Conservation (phyloP, 1,140 invertebrate genomes). For the Limonius californicus region DNA sequence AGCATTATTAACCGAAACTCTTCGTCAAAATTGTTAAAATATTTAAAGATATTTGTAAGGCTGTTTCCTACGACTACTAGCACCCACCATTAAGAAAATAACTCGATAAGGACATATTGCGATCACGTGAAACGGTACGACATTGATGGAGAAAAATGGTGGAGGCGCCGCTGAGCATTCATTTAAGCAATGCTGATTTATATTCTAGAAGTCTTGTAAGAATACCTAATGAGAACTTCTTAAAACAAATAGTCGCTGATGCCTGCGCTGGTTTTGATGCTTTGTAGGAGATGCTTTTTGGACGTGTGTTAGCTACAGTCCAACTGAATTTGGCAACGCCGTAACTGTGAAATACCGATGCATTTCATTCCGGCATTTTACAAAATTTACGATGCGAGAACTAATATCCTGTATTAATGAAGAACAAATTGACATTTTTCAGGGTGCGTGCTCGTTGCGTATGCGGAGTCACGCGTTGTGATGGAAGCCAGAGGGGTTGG, state of each 20-base stretch:
- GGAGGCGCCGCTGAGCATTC: slow-evolving; percentile 16
- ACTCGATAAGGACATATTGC: slow-evolving; percentile 36
- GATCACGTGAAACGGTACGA: slow-evolving; percentile 36
- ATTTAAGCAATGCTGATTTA: slow-evolving; percentile 10
- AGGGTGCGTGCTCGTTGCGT: slow-evolving; percentile 43
- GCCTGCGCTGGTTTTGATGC: no score
- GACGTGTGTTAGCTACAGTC: no score
- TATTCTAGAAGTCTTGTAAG: neutral
- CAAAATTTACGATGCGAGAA: slow-evolving; percentile 34
- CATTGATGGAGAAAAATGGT: slow-evolving; percentile 43
- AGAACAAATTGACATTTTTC: slow-evolving; percentile 46
- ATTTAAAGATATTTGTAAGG: no score
- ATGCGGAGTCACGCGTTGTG: slow-evolving; percentile 40
- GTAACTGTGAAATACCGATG: slow-evolving; percentile 18
- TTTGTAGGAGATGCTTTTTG: no score
- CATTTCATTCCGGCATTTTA: slow-evolving; percentile 23
- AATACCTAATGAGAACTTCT: neutral
- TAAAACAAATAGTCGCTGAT: neutral
- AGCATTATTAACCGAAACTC: no score
- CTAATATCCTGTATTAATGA: slow-evolving; percentile 44
- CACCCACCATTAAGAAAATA: slow-evolving; percentile 25
- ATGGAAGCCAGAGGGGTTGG: slow-evolving; percentile 14
- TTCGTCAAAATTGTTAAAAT: no score
- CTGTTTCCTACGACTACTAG: neutral
- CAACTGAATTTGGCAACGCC: neutral